Conservation (phyloP, 2,113 vertebrate species). For the Mus spicilegus region DNA sequence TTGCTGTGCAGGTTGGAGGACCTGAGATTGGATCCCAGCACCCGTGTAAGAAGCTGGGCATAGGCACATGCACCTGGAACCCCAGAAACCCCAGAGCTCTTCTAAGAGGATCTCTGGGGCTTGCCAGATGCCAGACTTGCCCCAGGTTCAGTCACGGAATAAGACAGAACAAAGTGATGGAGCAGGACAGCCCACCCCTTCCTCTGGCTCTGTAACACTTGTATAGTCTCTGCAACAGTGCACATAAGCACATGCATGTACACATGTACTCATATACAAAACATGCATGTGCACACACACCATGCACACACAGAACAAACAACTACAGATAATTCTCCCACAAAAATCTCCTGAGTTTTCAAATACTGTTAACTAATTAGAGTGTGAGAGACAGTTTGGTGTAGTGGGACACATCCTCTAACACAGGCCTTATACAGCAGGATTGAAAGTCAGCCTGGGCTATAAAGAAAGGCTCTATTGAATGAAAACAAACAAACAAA, state of each 20-base stretch:
- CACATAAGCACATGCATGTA: not conserved
- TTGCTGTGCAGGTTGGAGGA: not conserved
- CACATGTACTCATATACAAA: not conserved
- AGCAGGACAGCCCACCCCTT: not conserved
- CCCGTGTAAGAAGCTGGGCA: not conserved
- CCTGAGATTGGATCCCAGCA: not conserved
- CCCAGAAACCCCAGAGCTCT: not conserved
- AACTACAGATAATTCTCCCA: not conserved
- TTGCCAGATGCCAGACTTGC: not conserved
- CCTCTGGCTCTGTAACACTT: not conserved
- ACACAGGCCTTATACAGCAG: not conserved
- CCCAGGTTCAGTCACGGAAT: not conserved
- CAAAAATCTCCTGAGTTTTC: conserved; percentile 9
- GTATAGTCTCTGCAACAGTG: too few relatives aligned
- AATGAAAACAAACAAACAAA: too few relatives aligned
- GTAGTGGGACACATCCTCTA: not conserved
- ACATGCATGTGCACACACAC: not conserved
- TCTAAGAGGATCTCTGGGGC: not conserved
- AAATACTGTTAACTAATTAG: conserved; percentile 44
- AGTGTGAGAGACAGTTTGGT: not conserved
- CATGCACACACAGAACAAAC: not conserved
- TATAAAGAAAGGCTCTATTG: not conserved
- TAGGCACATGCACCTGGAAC: not conserved
- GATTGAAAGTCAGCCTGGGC: not conserved
- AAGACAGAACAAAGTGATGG: not conserved